Conservation (phyloP, 2,113 vertebrate genomes). For the Macquaria australasica region DNA sequence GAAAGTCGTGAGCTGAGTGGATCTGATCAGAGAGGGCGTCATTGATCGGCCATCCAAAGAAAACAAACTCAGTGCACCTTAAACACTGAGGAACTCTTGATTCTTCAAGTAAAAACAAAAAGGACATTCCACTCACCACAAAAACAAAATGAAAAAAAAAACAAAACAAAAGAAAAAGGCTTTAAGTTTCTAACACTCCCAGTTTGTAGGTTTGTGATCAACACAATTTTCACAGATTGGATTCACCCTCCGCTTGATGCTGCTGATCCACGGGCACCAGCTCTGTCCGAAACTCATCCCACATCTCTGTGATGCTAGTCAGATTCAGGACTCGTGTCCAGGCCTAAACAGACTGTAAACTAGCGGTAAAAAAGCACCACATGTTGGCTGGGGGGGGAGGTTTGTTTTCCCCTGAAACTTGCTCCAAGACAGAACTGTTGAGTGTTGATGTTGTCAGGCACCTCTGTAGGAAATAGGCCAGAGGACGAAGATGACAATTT, state of each 20-base stretch:
- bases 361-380: slow-evolving; percentile 66
- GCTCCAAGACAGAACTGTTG: slow-evolving; percentile 47
- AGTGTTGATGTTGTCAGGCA: slow-evolving; percentile 50
- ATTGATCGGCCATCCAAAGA: slow-evolving; percentile 31
- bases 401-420: slow-evolving; percentile 62
- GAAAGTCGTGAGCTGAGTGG: slow-evolving; percentile 51
- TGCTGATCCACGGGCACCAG: slow-evolving; percentile 28
- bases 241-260: slow-evolving; percentile 18
- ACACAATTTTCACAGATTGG: slow-evolving; percentile 57
- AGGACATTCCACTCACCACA: slow-evolving; percentile 67
- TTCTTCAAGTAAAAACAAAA: slow-evolving; percentile 71
- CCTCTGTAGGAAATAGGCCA: slow-evolving; percentile 50
- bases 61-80: slow-evolving; percentile 41
- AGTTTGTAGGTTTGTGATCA: slow-evolving; percentile 59
- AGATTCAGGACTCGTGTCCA: slow-evolving; percentile 42
- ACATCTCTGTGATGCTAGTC: slow-evolving; percentile 22
- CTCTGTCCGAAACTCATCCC: slow-evolving; percentile 35
- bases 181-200: slow-evolving; percentile 37
- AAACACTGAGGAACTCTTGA: slow-evolving; percentile 52
- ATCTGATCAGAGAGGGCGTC: slow-evolving; percentile 45
- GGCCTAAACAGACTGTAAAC: slow-evolving; percentile 74
- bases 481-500: slow-evolving; percentile 24
- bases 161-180: slow-evolving; percentile 30
- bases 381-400: slow-evolving; percentile 50
- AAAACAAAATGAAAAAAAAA: no score